Base-by-base conservation (phyloP, 2,797 vertebrate species). In the Microtus agrestis region DNA sequence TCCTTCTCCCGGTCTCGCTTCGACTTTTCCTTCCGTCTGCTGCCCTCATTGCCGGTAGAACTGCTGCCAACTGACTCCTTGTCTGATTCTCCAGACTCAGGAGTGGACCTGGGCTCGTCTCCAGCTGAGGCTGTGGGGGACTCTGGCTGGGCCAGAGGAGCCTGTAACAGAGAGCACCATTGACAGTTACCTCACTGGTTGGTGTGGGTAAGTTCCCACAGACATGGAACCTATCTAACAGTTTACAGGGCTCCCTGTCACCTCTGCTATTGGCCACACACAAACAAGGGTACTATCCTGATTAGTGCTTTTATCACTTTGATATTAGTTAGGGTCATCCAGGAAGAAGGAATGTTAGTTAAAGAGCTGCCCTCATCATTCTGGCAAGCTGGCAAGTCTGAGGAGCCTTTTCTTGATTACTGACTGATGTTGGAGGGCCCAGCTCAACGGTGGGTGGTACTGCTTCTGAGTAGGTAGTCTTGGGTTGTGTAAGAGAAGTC, bases 1-100 rank as follows among this genome's bases (percentile, higher is more conserved):
- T 99, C 99, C 78, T 99, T 99, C 3, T 99, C 99, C 23, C 97
- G 91, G 15, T 98, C 98, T 2, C 99, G 98, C 97, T 98, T 99
- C 40, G 98, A 96, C 34, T 98, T 98, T 31, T 99, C 99, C 61
- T 98, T 99, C 80, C 98, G 97, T 93, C 93, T 98, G 94, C 97
- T 98, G 96, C 96, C 99, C 98, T 98, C 98, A 0, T 99, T 99
- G 97, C 99, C 99, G 0, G 99, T 98, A 0, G 99, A 99, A 97
- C 99, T 99, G 99, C 99, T 99, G 98, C 99, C 99, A 31, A 99
- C 99, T 0, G 99, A 99, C 98, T 99, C 99, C 98, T 99, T 99
- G 98, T 99, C 99, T 0, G 99, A 99, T 63, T 99, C 99, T 0
- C 99, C 99, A 0, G 99, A 99, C 96, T 99, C 99, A 0, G 99